These are phyloP conservation scores for Cynopterus sphinx DNA, from an alignment of 2,797 vertebrate species.

Conservation along the genomic window DNA sequence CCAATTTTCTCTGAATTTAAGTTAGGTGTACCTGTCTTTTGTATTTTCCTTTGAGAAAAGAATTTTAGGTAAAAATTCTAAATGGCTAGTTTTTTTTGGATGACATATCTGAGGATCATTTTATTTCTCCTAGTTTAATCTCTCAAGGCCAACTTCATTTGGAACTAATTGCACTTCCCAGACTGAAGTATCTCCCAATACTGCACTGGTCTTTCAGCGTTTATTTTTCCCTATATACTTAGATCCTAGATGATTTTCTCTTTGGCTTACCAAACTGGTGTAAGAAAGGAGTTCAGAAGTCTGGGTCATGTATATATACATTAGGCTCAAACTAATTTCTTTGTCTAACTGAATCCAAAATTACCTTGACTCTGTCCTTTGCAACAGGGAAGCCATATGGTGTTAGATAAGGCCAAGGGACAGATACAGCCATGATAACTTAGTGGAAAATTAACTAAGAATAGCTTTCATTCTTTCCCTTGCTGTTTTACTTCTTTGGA, in stretches of 20 bases:
- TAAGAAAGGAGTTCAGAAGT: not conserved
- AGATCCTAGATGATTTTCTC: not conserved
- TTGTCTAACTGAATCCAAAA: not conserved
- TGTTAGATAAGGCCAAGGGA: not conserved
- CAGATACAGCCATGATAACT: not conserved
- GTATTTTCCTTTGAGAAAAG: not conserved
- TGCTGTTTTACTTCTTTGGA: not conserved
- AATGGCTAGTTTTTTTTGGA: not conserved
- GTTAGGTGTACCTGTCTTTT: not conserved
- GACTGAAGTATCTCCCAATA: not conserved
- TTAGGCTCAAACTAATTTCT: not conserved
- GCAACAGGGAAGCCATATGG: not conserved
- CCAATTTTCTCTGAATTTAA: not conserved
- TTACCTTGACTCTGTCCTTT: not conserved
- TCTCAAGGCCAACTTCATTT: not conserved
- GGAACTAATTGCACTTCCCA: not conserved
- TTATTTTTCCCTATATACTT: not conserved
- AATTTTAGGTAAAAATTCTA: not conserved
- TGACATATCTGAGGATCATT: not conserved
- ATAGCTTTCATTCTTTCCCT: not conserved
- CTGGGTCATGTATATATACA: not conserved
- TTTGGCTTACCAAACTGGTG: not conserved
- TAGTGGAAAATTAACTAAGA: not conserved
- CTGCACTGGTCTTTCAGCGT: not conserved
- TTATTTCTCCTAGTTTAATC: slow-evolving; percentile 1